phyloP scores from a whole-genome alignment of 1,140 invertebrate genomes.

The Aphaenogaster floridana region DNA sequence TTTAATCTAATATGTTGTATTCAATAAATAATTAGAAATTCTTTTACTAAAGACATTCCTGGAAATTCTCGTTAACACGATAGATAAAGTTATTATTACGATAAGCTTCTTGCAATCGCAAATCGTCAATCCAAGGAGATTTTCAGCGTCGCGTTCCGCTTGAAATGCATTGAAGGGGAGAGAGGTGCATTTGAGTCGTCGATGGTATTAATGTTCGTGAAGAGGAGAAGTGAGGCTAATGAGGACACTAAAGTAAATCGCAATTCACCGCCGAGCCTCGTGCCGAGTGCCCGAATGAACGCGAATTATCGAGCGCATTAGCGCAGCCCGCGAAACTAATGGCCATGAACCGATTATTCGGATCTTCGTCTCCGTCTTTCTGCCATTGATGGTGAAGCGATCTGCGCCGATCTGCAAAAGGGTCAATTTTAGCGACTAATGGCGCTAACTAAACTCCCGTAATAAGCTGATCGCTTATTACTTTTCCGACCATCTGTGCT shows the following conservation, averaged over 20 bases:
- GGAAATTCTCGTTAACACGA: not conserved
- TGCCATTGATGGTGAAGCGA: conserved; percentile 5
- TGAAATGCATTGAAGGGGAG: not conserved
- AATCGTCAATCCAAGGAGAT: not conserved
- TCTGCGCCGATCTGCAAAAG: conserved; percentile 25
- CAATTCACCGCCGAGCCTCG: conserved; percentile 1
- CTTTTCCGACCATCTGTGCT: conserved; percentile 8
- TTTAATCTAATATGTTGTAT: not conserved
- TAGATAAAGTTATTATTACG: not conserved
- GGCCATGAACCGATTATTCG: conserved; percentile 65
- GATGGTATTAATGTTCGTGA: not conserved
- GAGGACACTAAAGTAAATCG: conserved; percentile 34
- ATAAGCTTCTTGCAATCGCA: not conserved
- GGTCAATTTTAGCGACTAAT: conserved; percentile 57
- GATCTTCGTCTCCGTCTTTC: conserved; percentile 29
- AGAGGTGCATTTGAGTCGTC: not conserved
- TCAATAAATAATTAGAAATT: not conserved
- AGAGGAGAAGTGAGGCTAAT: conserved; percentile 5
- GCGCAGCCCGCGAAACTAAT: conserved; percentile 30
- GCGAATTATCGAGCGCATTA: conserved; percentile 56
- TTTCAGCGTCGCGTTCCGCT: not conserved
- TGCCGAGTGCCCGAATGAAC: not conserved
- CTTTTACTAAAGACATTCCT: not conserved
- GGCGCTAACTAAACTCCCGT: not conserved
- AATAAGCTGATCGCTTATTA: conserved; percentile 38